Percentiles rank a stretch among this genome's conserved stretches.
Conservation (phyloP, 2,113 vertebrate species). For the Actenoides lindsayi region DNA sequence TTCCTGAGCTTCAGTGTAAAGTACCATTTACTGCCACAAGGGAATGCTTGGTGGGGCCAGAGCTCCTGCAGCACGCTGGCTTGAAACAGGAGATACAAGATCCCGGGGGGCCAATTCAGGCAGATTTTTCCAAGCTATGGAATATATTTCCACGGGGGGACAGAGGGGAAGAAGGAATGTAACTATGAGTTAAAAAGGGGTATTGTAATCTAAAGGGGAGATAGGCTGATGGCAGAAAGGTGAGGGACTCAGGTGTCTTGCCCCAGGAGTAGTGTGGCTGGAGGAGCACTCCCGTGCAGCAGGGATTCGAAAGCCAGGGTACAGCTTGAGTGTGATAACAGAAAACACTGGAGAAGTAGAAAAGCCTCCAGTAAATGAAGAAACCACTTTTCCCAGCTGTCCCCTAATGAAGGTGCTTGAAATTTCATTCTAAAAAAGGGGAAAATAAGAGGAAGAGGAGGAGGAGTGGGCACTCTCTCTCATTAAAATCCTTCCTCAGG, state of each 20-base stretch:
- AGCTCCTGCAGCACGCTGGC: not conserved
- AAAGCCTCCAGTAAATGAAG: not conserved
- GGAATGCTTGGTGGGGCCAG: slow-evolving; percentile 9
- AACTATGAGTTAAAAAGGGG: not conserved
- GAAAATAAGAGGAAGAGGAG: not conserved
- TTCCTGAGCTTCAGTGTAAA: slow-evolving; percentile 19
- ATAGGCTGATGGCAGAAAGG: not conserved
- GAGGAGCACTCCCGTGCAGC: not conserved
- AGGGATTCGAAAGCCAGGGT: not conserved
- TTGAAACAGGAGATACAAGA: not conserved
- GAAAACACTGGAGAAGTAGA: not conserved
- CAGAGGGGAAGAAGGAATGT: not conserved
- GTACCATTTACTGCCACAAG: slow-evolving; percentile 47
- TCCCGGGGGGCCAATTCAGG: not conserved
- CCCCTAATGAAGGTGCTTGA: not conserved
- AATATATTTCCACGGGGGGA: not conserved
- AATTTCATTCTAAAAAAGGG: not conserved
- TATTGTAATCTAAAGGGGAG: not conserved
- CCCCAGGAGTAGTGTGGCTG: accelerated
- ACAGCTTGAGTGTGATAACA: not conserved
- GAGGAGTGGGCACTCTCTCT: not conserved
- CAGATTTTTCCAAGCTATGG: not conserved
- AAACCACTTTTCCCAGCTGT: not conserved
- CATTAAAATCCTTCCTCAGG: slow-evolving; percentile 33
- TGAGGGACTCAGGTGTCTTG: accelerated